Conservation (phyloP, 2,888 invertebrate species). For the Drosophila imparisetae region DNA sequence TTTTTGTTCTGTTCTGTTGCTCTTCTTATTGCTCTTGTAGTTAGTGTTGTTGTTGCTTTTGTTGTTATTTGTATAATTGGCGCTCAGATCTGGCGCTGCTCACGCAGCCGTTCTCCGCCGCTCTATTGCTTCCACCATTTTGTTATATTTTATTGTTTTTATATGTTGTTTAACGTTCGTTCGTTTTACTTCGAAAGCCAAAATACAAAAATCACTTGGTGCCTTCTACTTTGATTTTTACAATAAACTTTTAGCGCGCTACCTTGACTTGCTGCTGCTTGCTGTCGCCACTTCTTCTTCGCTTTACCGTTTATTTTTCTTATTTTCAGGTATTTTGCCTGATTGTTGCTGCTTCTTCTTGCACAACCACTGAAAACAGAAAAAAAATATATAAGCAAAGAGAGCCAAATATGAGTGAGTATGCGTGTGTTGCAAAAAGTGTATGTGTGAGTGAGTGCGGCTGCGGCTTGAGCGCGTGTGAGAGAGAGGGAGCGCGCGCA, state of each 20-base stretch:
- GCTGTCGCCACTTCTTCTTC: conserved; percentile 81
- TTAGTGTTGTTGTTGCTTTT: conserved; percentile 48
- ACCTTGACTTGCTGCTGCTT: conserved; percentile 66
- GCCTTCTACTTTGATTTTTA: conserved; percentile 72
- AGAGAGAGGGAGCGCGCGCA: conserved; percentile 74
- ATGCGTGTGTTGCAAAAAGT: conserved; percentile 52
- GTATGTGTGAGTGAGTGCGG: conserved; percentile 58
- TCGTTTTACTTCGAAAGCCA: conserved; percentile 48
- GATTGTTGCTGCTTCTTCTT: conserved; percentile 82
- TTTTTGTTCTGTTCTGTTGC: conserved; percentile 50
- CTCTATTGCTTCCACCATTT: conserved; percentile 84
- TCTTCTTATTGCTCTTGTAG: conserved; percentile 51
- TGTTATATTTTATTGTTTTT: conserved; percentile 73
- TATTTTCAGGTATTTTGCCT: conserved; percentile 80
- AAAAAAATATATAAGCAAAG: conserved; percentile 73
- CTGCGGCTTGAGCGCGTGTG: conserved; percentile 64
- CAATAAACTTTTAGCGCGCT: conserved; percentile 80
- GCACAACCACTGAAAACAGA: conserved; percentile 82
- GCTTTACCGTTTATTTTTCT: conserved; percentile 82
- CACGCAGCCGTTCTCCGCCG: conserved; percentile 83
- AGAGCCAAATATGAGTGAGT: conserved; percentile 66
- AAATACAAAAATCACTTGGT: conserved; percentile 62
- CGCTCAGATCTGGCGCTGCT: conserved; percentile 72
- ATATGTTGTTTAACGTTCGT: conserved; percentile 61
- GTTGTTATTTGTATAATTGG: conserved; percentile 72